phyloP scores from a whole-genome alignment of 1,140 invertebrate species.

The Bombus fervidus region DNA sequence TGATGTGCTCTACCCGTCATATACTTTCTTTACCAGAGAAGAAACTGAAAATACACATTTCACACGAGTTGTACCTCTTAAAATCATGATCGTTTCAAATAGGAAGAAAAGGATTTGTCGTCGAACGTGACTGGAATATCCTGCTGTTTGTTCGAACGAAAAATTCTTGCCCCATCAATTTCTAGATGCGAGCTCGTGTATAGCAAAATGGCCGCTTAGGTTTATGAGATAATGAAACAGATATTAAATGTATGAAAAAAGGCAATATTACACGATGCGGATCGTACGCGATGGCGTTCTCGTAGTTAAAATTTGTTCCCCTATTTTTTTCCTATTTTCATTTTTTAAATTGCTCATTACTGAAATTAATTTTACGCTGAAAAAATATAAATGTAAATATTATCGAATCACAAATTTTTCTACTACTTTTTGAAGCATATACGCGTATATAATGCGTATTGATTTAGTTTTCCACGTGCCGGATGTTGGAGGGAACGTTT shows the following conservation, averaged over 20 bases:
- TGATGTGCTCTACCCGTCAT: background rate
- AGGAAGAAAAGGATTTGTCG: slow-evolving; percentile 43
- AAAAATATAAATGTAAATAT: background rate
- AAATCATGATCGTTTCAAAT: slow-evolving; percentile 45
- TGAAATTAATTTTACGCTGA: background rate
- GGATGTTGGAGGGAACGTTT: background rate
- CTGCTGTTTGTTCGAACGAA: slow-evolving; percentile 5
- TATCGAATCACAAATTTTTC: background rate
- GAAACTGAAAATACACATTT: slow-evolving; percentile 40
- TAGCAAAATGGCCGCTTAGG: slow-evolving; percentile 58
- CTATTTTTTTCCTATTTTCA: background rate
- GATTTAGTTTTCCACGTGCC: background rate
- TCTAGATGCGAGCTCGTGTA: slow-evolving; percentile 31
- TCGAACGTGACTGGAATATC: slow-evolving; percentile 31
- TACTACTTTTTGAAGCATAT: background rate
- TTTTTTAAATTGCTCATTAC: slow-evolving; percentile 8
- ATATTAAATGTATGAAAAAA: slow-evolving; percentile 58
- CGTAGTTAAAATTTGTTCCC: background rate
- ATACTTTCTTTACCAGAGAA: background rate
- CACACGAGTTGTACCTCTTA: slow-evolving; percentile 35
- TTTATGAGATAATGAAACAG: slow-evolving; percentile 64
- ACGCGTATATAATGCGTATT: background rate
- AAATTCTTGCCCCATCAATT: slow-evolving; percentile 39
- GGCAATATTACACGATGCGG: slow-evolving; percentile 42
- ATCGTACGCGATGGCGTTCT: background rate